Conservation (phyloP, 2,888 invertebrate genomes). For the Aphodius sticticus region DNA sequence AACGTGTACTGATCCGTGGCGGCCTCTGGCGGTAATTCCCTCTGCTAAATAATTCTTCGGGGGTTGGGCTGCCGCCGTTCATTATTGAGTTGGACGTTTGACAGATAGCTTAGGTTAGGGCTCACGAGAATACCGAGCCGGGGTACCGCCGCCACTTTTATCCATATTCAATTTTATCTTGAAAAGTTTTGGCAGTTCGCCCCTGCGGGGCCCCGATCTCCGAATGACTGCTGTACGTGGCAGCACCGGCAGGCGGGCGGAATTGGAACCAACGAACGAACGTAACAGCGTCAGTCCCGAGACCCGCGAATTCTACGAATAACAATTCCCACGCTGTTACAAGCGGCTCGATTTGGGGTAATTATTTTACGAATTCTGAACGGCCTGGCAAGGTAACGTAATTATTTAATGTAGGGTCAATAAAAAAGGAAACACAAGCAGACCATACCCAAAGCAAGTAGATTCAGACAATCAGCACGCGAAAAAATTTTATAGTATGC, state of each 20-base stretch:
- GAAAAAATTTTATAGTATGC: no score
- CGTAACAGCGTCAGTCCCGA: neutral
- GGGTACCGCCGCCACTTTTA: constrained; percentile 51
- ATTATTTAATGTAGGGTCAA: no score
- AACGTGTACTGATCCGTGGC: neutral
- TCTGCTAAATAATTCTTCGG: constrained; percentile 30
- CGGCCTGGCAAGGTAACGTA: no score
- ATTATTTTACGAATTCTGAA: neutral
- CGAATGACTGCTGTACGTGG: constrained; percentile 23
- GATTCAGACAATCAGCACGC: no score
- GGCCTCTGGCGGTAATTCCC: neutral
- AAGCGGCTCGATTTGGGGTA: neutral
- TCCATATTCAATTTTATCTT: constrained; percentile 59
- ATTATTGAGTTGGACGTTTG: constrained; percentile 50
- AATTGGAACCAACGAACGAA: constrained; percentile 18
- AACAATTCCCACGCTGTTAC: neutral
- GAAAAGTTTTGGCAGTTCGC: constrained; percentile 44
- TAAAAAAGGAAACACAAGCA: no score
- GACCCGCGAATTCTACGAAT: neutral
- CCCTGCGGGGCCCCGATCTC: constrained; percentile 36
- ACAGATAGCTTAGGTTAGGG: constrained; percentile 47
- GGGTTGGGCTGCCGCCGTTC: constrained; percentile 33
- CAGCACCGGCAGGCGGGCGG: constrained; percentile 4
- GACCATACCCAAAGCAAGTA: no score
- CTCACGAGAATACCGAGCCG: constrained; percentile 48